Evolutionary conservation across 2,113 vertebrate genomes (phyloP), one percentile per base, ranked within the genome.

Genomic region (Esox niger): DNA sequence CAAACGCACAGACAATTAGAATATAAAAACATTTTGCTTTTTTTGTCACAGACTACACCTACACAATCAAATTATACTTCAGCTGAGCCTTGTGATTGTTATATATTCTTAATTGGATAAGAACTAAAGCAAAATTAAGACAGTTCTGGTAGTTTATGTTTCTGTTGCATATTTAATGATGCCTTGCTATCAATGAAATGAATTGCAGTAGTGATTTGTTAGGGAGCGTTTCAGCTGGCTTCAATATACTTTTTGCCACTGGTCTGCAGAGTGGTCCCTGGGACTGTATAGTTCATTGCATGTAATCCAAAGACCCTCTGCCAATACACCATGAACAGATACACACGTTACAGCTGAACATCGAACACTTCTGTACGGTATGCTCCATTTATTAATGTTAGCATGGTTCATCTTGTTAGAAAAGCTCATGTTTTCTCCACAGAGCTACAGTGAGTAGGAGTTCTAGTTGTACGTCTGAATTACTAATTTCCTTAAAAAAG

Each of bases 231-330:
- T 5, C 27, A 20, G 57, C 29, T 6, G 2, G 17, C 15, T 11
- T 20, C 0, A 59, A 31, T 59, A 55, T 2, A 43, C 38, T 1
- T 43, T 17, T 43, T 43, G 15, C 38, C 71, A 30, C 65, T 80
- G 70, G 64, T 58, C 68, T 79, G n/a, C n/a, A 67, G 25, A 76
- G 32, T 75, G 38, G 35, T 70, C 74, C 69, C 25, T 25, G 13
- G 69, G 25, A 78, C 62, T 80, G 71, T 68, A 25, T 52, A 58
- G 54, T 70, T 57, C 25, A 68, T 74, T 81, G 82, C 80, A 85
- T 83, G 86, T 60, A 47, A 57, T 62, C 43, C 68, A 49, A 31
- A 70, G 61, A 38, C 21, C n/a, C 26, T n/a, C 15, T 15, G 35
- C 26, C 20, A 49, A 31, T n/a, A 23, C 47, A 21, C 54, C 46